Percentiles rank a stretch among this genome's conserved stretches.
Evolutionary conservation across 2,113 vertebrate genomes (phyloP).

Genomic region (Plectropomus leopardus): DNA sequence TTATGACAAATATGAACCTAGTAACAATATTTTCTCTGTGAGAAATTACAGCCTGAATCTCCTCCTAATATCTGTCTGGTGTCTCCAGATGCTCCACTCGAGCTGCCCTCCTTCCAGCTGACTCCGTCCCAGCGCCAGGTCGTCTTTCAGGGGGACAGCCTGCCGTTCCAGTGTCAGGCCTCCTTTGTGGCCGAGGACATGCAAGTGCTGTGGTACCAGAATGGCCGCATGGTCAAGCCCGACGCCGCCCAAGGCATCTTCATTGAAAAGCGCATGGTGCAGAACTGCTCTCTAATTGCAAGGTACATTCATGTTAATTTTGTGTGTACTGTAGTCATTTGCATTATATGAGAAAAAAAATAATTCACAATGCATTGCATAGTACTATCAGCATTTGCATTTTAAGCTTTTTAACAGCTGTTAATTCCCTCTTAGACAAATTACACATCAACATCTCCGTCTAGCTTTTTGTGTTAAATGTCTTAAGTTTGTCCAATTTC

Average conservation of each 20-base stretch:
- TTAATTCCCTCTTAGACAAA: not conserved
- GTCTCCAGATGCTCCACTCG: conserved; percentile 91
- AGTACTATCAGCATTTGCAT: too few species aligned
- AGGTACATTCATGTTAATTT: conserved; percentile 82
- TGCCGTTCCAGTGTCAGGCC: conserved; percentile 97
- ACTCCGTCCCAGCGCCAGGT: conserved; percentile 96
- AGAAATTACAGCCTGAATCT: not conserved
- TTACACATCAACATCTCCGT: not conserved
- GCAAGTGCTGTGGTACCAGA: conserved; percentile 98
- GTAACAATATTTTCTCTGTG: not conserved
- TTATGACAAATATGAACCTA: not conserved
- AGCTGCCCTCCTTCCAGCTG: conserved; percentile 96
- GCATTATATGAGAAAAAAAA: not conserved
- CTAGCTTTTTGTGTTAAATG: not conserved
- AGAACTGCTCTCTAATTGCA: conserved; percentile 97
- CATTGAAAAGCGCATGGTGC: conserved; percentile 96
- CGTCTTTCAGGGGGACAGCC: conserved; percentile 97
- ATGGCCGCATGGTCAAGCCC: conserved; percentile 93
- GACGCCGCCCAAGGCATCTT: conserved; percentile 95
- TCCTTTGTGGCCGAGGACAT: conserved; percentile 96
- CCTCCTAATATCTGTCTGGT: not conserved
- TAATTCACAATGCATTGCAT: not conserved
- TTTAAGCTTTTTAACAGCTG: too few species aligned
- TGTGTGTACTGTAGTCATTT: not conserved
- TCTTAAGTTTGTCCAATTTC: not conserved